Conservation (phyloP, 2,888 invertebrate genomes). For the Limnephilus marmoratus region DNA sequence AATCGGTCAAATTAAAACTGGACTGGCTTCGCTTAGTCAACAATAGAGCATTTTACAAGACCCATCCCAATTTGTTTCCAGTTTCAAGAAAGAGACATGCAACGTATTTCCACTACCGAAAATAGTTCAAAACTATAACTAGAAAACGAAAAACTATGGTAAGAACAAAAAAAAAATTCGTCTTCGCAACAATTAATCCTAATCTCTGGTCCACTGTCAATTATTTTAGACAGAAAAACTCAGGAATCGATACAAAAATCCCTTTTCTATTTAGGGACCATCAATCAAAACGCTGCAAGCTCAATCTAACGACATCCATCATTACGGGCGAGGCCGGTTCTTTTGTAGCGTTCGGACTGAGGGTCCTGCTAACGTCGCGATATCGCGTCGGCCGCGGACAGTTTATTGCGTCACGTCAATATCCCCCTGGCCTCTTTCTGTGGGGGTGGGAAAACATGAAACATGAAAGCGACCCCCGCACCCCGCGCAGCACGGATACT, state of each 20-base stretch:
- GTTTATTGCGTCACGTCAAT: conserved; percentile 38
- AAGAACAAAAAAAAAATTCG: not conserved
- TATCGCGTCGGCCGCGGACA: conserved; percentile 34
- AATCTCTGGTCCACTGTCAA: not conserved
- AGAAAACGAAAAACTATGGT: not conserved
- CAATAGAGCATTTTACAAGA: too few species aligned
- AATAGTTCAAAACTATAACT: not conserved
- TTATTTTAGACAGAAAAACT: not conserved
- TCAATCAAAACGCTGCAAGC: not conserved
- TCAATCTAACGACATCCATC: not conserved
- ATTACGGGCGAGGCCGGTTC: not conserved
- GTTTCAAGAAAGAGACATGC: not conserved
- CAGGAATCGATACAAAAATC: not conserved
- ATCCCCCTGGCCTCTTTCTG: conserved; percentile 7
- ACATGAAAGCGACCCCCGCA: not conserved
- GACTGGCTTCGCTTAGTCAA: too few species aligned
- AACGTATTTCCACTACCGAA: not conserved
- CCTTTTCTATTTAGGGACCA: not conserved
- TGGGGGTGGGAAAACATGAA: conserved; percentile 12
- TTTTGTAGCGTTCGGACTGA: not conserved
- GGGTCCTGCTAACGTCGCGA: not conserved
- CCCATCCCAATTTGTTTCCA: not conserved
- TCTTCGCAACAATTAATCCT: not conserved
- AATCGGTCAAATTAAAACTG: too few species aligned
- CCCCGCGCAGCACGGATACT: not conserved